A percentile compares a stretch with the other conserved stretches of the same genome.
Evolutionary conservation across 2,113 vertebrate species (phyloP).

Genomic region (Serilophus lunatus): DNA sequence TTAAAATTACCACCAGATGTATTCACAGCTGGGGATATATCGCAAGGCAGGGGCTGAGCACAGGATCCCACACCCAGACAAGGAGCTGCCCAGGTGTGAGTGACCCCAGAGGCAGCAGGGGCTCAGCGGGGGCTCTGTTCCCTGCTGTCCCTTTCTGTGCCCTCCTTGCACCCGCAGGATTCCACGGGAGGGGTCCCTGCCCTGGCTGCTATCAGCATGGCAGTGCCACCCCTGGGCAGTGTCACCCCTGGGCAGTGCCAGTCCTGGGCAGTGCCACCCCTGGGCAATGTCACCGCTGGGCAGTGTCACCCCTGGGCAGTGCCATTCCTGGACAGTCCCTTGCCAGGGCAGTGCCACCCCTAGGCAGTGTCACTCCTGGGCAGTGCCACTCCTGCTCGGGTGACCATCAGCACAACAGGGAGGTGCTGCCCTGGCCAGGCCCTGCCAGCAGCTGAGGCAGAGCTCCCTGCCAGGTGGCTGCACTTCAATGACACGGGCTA

Average conservation of each 20-base stretch:
- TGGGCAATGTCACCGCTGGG: too few relatives aligned
- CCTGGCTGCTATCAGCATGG: background rate
- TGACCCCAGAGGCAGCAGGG: rapidly evolving
- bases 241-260: too few relatives aligned
- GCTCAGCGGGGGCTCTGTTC: rapidly evolving
- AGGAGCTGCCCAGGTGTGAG: background rate
- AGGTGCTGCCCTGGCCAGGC: constrained; percentile 24
- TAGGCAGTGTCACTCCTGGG: too few relatives aligned
- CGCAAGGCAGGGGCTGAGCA: background rate
- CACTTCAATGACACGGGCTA: constrained; percentile 88
- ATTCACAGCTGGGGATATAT: background rate
- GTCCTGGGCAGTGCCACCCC: too few relatives aligned
- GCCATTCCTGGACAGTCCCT: too few relatives aligned
- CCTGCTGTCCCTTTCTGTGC: background rate
- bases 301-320: too few relatives aligned
- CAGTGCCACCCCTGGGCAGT: constrained; percentile 85
- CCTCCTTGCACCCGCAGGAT: background rate
- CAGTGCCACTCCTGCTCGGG: constrained; percentile 84
- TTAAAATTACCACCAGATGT: background rate
- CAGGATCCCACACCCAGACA: background rate
- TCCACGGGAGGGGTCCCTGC: rapidly evolving
- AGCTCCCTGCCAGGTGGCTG: constrained; percentile 90
- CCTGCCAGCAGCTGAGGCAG: constrained; percentile 89
- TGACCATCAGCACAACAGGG: constrained; percentile 80
- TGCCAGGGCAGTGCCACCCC: too few relatives aligned